These are phyloP conservation scores for Coenonympha glycerion DNA, from an alignment of 2,888 invertebrate genomes.

Conservation along the genomic window DNA sequence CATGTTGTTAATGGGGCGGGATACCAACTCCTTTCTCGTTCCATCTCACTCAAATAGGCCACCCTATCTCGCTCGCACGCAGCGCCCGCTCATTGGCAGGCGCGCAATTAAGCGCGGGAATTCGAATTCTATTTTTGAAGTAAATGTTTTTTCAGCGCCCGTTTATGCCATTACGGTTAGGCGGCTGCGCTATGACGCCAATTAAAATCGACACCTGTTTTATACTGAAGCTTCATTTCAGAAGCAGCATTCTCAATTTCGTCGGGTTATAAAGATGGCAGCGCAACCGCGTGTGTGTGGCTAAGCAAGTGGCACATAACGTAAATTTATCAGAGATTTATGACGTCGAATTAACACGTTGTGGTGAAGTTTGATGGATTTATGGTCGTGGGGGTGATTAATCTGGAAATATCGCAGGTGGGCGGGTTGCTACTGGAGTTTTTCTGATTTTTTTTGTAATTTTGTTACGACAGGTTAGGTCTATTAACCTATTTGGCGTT, in stretches of 20 bases:
- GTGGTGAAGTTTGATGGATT: conserved; percentile 63
- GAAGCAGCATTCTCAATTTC: conserved; percentile 40
- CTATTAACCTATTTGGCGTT: conserved; percentile 23
- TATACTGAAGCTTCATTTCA: conserved; percentile 27
- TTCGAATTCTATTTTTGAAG: conserved; percentile 74
- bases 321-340: conserved; percentile 63
- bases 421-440: conserved; percentile 47
- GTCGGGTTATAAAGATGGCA: conserved; percentile 50
- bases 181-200: conserved; percentile 41
- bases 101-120: conserved; percentile 73
- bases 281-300: too few relatives aligned
- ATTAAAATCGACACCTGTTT: conserved; percentile 52
- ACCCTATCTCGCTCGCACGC: conserved; percentile 54
- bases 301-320: conserved; percentile 47
- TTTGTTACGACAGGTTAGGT: conserved; percentile 24
- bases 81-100: conserved; percentile 63
- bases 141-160: conserved; percentile 70
- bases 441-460: conserved; percentile 15
- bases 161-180: conserved; percentile 56
- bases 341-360: conserved; percentile 60
- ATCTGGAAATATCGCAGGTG: conserved; percentile 49
- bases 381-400: conserved; percentile 58
- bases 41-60: conserved; percentile 50
- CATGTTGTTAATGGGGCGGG: conserved; percentile 81
- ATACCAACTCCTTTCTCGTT: conserved; percentile 41